Percentiles rank a stretch among this genome's conserved stretches.
These are phyloP conservation scores for Cantharis flavilabris DNA, from an alignment of 2,888 invertebrate species.

Conservation along the genomic window DNA sequence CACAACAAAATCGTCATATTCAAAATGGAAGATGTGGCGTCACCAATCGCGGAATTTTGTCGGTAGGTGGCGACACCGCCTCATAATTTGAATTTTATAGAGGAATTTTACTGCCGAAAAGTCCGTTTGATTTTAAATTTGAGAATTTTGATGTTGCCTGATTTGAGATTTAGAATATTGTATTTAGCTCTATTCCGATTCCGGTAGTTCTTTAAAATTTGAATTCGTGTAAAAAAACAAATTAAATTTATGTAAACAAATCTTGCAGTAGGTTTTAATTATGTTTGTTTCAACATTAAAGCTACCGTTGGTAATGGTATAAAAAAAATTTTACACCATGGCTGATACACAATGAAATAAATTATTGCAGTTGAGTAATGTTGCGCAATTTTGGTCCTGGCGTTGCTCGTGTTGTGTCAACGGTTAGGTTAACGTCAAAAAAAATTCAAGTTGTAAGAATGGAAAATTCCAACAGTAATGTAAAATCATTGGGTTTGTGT, in stretches of 20 bases:
- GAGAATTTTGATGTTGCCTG: no score
- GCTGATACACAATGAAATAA: background rate
- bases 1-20: background rate
- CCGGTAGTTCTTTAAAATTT: no score
- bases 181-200: no score
- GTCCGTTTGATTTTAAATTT: background rate
- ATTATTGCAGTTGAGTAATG: background rate
- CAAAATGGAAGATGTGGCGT: background rate
- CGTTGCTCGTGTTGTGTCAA: background rate
- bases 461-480: background rate
- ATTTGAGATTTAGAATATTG: no score
- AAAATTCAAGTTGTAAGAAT: background rate
- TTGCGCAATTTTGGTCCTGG: background rate
- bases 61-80: constrained; percentile 34
- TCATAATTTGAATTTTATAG: background rate
- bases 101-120: background rate
- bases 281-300: background rate
- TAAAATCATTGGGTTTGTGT: constrained; percentile 84
- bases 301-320: no score
- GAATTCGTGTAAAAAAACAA: no score
- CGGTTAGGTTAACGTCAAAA: background rate
- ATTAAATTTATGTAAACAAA: background rate
- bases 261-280: background rate
- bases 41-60: background rate
- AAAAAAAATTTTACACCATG: no score